Percentiles rank a stretch among this genome's conserved stretches.
Conservation (phyloP, 2,888 invertebrate genomes). For the Luperina testacea region DNA sequence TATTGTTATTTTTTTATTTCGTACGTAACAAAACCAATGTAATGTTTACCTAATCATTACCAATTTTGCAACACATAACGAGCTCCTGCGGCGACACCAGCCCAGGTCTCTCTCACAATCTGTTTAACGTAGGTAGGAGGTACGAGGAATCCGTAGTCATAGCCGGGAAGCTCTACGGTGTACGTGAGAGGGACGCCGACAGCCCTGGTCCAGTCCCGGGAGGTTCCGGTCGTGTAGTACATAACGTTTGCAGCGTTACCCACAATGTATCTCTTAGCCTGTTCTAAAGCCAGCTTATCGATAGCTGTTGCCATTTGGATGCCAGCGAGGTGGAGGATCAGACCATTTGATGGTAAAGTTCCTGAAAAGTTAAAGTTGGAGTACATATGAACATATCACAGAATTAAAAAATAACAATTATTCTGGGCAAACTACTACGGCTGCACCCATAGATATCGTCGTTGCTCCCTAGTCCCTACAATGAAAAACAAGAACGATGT, state of each 20-base stretch:
- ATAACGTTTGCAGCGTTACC: constrained; percentile 90
- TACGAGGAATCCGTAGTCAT: constrained; percentile 89
- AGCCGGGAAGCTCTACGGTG: constrained; percentile 92
- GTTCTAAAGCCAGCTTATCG: constrained; percentile 80
- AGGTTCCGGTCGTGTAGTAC: constrained; percentile 92
- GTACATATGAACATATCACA: not conserved
- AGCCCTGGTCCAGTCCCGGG: constrained; percentile 92
- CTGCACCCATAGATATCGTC: not conserved
- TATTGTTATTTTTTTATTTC: constrained; percentile 18
- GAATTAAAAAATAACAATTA: not conserved
- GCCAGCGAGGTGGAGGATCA: constrained; percentile 84
- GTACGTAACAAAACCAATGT: constrained; percentile 16
- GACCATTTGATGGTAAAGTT: constrained; percentile 88
- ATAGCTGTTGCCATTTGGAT: constrained; percentile 85
- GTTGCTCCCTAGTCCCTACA: not conserved
- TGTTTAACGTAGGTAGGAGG: constrained; percentile 88
- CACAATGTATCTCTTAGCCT: constrained; percentile 85
- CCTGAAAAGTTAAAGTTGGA: constrained; percentile 67
- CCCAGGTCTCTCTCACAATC: constrained; percentile 91
- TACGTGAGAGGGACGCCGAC: constrained; percentile 91
- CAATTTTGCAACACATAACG: constrained; percentile 71
- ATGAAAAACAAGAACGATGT: not conserved
- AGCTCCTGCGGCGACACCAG: constrained; percentile 87
- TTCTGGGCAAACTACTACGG: not conserved
- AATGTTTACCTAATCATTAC: constrained; percentile 51